phyloP scores from a whole-genome alignment of 2,888 invertebrate species.

The Drosophila mimica region DNA sequence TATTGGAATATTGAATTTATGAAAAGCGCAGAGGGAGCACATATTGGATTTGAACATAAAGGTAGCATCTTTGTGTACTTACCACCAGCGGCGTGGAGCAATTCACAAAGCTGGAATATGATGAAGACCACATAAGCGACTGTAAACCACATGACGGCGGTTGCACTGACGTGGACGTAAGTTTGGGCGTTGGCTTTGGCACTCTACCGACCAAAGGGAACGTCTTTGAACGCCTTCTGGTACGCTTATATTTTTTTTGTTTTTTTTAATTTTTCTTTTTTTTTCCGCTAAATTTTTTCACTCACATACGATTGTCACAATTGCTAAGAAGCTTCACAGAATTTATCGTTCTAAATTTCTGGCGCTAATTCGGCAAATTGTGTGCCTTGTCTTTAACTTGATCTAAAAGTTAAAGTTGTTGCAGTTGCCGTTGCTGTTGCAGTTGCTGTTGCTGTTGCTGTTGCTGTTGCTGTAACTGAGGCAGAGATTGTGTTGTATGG shows the following conservation, averaged over 20 bases:
- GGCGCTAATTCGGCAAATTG: constrained; percentile 14
- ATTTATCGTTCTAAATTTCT: constrained; percentile 16
- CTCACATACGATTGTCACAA: constrained; percentile 58
- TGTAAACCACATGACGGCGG: constrained; percentile 84
- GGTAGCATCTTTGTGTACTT: constrained; percentile 59
- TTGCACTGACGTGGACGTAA: constrained; percentile 35
- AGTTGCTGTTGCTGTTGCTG: constrained; percentile 15
- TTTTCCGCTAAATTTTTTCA: constrained; percentile 30
- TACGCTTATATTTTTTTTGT: background rate
- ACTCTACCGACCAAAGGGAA: constrained; percentile 19
- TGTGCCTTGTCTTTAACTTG: constrained; percentile 32
- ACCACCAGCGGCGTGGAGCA: constrained; percentile 85
- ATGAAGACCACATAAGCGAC: constrained; percentile 83
- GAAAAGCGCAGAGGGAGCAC: background rate
- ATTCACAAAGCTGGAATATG: constrained; percentile 84
- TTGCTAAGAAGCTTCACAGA: constrained; percentile 38
- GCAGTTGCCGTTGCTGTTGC: constrained; percentile 16
- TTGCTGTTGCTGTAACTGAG: constrained; percentile 23
- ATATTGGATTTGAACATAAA: background rate
- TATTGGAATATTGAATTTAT: background rate
- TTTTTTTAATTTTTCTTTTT: background rate
- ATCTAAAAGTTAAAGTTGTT: constrained; percentile 16
- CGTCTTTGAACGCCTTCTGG: constrained; percentile 20
- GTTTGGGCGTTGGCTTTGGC: constrained; percentile 34
- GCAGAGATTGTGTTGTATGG: constrained; percentile 54